phyloP scores from a whole-genome alignment of 2,113 vertebrate genomes.

The Heloderma charlesbogerti region DNA sequence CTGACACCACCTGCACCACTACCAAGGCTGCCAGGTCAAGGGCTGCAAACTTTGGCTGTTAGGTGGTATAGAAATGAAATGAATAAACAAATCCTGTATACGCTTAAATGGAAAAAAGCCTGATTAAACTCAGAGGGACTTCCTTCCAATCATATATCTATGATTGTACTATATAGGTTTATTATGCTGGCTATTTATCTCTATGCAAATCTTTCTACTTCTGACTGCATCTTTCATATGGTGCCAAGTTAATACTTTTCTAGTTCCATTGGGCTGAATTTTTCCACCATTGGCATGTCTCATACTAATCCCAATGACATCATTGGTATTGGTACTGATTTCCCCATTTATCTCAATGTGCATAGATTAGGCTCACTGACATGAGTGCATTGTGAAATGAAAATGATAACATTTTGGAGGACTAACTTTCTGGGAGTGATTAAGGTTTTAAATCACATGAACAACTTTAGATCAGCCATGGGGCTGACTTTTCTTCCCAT shows the following conservation, averaged over 20 bases:
- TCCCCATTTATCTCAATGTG: slow-evolving; percentile 19
- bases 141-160: not conserved
- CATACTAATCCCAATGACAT: not conserved
- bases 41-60: too few species aligned
- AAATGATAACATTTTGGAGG: slow-evolving; percentile 19
- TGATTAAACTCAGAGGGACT: not conserved
- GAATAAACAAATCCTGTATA: not conserved
- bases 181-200: not conserved
- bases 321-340: slow-evolving; percentile 48
- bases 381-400: slow-evolving; percentile 25
- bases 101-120: not conserved
- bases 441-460: slow-evolving; percentile 61
- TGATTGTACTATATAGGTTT: not conserved
- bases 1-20: too few species aligned
- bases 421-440: slow-evolving; percentile 34
- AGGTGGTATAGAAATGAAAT: too few species aligned
- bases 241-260: not conserved
- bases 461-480: slow-evolving; percentile 43
- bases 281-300: not conserved
- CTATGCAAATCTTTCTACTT: not conserved
- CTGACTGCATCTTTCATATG: not conserved
- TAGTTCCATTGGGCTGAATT: not conserved
- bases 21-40: not conserved
- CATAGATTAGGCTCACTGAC: slow-evolving; percentile 34
- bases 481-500: slow-evolving; percentile 24